Percentiles rank a stretch among this genome's conserved stretches.
Conservation (phyloP, 2,888 invertebrate genomes). For the Diaperis boleti region DNA sequence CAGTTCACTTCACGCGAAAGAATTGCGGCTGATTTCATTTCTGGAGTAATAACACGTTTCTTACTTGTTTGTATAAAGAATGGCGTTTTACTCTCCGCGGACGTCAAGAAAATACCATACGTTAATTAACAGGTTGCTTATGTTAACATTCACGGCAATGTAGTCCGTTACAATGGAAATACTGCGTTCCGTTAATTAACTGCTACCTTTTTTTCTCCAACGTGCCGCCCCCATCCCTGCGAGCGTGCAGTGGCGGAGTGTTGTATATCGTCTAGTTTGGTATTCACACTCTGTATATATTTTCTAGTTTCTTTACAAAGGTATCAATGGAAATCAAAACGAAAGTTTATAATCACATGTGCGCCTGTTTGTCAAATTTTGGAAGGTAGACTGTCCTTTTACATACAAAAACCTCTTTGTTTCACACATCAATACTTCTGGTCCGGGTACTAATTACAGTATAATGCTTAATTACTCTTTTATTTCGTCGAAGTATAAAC, state of each 20-base stretch:
- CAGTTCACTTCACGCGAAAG: constrained; percentile 30
- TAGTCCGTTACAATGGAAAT: constrained; percentile 5
- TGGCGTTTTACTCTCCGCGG: not conserved
- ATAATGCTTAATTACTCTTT: too few species aligned
- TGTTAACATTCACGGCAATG: constrained; percentile 10
- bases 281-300: too few species aligned
- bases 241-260: not conserved
- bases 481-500: too few species aligned
- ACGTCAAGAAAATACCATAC: constrained; percentile 20
- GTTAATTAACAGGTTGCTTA: constrained; percentile 21
- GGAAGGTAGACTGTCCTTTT: too few species aligned
- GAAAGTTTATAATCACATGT: too few species aligned
- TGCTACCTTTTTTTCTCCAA: not conserved
- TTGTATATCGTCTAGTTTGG: too few species aligned
- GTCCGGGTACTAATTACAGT: too few species aligned
- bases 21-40: constrained; percentile 20
- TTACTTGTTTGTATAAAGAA: constrained; percentile 18
- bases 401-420: too few species aligned
- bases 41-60: constrained; percentile 24
- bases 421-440: too few species aligned
- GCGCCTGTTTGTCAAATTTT: too few species aligned
- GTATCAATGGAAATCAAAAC: too few species aligned
- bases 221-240: not conserved
- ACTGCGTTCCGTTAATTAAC: constrained; percentile 32
- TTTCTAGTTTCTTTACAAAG: too few species aligned